A percentile compares a stretch with the other conserved stretches of the same genome.
phyloP scores from a whole-genome alignment of 2,797 vertebrate genomes.

The Garrulus glandarius region DNA sequence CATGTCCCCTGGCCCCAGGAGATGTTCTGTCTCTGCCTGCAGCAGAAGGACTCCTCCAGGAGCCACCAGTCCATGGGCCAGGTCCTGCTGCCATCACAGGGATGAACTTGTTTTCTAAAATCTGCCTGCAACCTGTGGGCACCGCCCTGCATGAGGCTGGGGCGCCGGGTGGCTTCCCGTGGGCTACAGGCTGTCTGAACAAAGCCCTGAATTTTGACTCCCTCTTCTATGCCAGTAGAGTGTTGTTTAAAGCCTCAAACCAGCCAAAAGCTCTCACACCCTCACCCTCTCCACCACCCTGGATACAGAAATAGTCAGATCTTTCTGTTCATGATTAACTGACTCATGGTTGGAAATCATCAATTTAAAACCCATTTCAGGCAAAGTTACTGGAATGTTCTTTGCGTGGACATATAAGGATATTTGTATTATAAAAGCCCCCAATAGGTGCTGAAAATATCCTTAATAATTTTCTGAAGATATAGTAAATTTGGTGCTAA shows the following conservation, averaged over 20 bases:
- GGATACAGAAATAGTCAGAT: conserved; percentile 43
- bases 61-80: not conserved
- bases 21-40: not conserved
- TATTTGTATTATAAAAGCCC: conserved; percentile 28
- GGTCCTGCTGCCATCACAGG: not conserved
- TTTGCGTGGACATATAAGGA: not conserved
- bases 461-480: conserved; percentile 38
- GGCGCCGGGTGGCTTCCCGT: fast-evolving
- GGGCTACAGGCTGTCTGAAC: not conserved
- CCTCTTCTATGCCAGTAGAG: not conserved
- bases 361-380: conserved; percentile 57
- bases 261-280: not conserved
- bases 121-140: fast-evolving
- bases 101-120: not conserved
- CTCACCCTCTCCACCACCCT: not conserved
- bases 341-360: conserved; percentile 51
- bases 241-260: not conserved
- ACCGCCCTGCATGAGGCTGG: not conserved
- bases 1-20: fast-evolving
- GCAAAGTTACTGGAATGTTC: conserved; percentile 49
- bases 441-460: conserved; percentile 45
- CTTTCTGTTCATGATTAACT: conserved; percentile 57
- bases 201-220: not conserved
- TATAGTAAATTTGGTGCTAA: conserved; percentile 54
- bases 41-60: not conserved